Percentiles rank a stretch among this genome's conserved stretches.
Evolutionary conservation across 2,113 vertebrate species (phyloP).

Genomic region (Tragulus kanchil): DNA sequence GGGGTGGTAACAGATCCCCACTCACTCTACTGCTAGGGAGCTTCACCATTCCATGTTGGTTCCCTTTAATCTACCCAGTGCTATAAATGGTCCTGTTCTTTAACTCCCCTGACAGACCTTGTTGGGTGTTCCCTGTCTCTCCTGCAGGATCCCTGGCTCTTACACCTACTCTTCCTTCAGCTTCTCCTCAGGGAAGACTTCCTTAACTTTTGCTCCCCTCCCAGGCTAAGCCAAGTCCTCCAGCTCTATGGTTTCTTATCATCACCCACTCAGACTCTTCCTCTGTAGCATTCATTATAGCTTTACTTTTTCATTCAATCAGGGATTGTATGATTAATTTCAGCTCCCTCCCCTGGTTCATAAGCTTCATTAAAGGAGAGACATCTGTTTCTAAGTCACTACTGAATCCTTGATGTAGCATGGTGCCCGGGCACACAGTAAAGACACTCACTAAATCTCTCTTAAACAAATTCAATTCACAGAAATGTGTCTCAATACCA

Average conservation of each 20-base stretch:
- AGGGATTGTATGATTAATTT: not conserved
- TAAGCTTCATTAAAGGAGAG: slow-evolving; percentile 30
- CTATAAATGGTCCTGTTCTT: not conserved
- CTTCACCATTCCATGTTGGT: not conserved
- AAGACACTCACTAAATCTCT: slow-evolving; percentile 1
- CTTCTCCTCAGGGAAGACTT: not conserved
- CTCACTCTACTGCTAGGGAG: not conserved
- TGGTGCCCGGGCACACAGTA: not conserved
- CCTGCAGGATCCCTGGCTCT: not conserved
- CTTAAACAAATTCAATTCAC: not conserved
- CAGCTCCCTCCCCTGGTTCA: not conserved
- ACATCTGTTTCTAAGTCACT: not conserved
- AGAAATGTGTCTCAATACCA: not conserved
- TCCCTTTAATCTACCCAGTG: not conserved
- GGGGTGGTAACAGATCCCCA: not conserved
- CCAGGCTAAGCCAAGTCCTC: not conserved
- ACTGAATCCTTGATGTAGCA: not conserved
- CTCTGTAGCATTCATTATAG: not conserved
- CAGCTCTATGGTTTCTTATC: not conserved
- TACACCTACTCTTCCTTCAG: not conserved
- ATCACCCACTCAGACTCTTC: not conserved
- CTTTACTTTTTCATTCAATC: not conserved
- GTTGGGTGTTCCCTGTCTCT: not conserved
- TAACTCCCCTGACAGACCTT: not conserved
- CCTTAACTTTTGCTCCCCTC: not conserved